Conservation (phyloP, 2,888 invertebrate genomes). For the Aphrophora alni region DNA sequence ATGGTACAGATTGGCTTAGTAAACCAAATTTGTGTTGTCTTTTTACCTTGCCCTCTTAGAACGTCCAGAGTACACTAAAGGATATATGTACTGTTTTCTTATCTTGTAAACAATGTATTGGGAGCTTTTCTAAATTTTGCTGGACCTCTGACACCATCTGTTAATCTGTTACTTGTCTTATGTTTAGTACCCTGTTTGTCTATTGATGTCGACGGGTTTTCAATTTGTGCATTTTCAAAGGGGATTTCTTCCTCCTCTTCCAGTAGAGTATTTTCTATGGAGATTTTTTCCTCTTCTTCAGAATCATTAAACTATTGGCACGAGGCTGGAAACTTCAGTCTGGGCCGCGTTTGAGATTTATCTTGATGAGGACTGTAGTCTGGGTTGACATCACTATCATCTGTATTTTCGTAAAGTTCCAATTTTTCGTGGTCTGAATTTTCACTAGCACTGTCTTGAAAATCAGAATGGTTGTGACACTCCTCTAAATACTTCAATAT, state of each 20-base stretch:
- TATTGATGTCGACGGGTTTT: conserved; percentile 21
- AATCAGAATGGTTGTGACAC: background rate
- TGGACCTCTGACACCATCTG: background rate
- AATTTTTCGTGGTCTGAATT: conserved; percentile 17
- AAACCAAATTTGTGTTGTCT: conserved; percentile 3
- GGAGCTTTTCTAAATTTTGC: background rate
- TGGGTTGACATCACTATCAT: background rate
- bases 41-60: background rate
- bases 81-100: background rate
- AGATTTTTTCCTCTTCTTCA: too few relatives aligned
- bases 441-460: conserved; percentile 18
- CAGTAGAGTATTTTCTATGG: conserved; percentile 2
- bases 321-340: conserved; percentile 10
- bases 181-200: conserved; percentile 19
- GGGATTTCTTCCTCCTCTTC: conserved; percentile 18
- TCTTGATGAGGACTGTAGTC: conserved; percentile 13
- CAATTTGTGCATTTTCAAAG: conserved; percentile 9
- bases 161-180: conserved; percentile 18
- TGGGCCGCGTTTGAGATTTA: conserved; percentile 8
- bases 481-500: conserved; percentile 18
- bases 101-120: conserved; percentile 13
- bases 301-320: too few relatives aligned
- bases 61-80: conserved; percentile 10
- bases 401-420: conserved; percentile 10
- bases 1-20: too few relatives aligned